These are phyloP conservation scores for Atta cephalotes DNA, from an alignment of 1,140 invertebrate species.

Conservation along the genomic window DNA sequence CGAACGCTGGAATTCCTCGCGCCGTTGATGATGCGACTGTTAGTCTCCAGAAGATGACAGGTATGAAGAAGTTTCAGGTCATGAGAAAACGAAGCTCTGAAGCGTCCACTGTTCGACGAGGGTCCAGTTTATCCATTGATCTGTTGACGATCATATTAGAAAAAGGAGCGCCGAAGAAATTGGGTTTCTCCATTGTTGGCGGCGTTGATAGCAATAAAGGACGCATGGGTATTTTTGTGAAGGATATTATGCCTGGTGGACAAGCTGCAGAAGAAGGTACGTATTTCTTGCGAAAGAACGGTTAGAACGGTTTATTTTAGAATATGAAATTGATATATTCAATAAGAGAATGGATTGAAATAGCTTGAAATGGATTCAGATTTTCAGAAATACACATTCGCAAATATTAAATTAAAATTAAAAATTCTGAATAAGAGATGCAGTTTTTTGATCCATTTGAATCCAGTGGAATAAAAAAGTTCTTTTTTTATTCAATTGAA, in stretches of 20 bases:
- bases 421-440: too few relatives aligned
- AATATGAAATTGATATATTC: background rate
- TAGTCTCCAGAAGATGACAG: slow-evolving; percentile 78
- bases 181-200: slow-evolving; percentile 92
- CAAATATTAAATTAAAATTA: too few relatives aligned
- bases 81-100: slow-evolving; percentile 77
- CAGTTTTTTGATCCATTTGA: too few relatives aligned
- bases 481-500: too few relatives aligned
- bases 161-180: slow-evolving; percentile 89
- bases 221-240: slow-evolving; percentile 91
- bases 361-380: too few relatives aligned
- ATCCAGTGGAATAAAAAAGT: too few relatives aligned
- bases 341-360: too few relatives aligned
- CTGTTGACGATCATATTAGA: slow-evolving; percentile 85
- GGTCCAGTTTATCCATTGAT: slow-evolving; percentile 80
- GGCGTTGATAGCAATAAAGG: slow-evolving; percentile 90
- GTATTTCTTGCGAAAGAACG: background rate
- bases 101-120: slow-evolving; percentile 67
- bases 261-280: slow-evolving; percentile 88
- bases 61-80: slow-evolving; percentile 84
- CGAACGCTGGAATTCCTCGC: background rate
- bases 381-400: too few relatives aligned
- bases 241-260: slow-evolving; percentile 89
- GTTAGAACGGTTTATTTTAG: too few relatives aligned
- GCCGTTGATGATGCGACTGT: background rate